Evolutionary conservation across 2,797 vertebrate genomes (phyloP), one percentile per base, ranked within the genome.

Genomic region (Ceryle rudis): DNA sequence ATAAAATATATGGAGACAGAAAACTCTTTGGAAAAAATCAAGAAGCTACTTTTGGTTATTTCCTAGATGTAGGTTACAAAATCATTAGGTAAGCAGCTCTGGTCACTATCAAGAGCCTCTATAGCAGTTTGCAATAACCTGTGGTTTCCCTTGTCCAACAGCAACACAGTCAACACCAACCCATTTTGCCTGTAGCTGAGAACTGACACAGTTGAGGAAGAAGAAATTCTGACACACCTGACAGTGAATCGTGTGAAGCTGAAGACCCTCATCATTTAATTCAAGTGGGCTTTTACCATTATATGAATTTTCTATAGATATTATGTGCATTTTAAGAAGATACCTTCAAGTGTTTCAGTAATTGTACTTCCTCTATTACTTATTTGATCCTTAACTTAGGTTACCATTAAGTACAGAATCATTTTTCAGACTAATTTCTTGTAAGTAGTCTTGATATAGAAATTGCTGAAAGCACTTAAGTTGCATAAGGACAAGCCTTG

Each of bases 321-420:
- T 4, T 33, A 35, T 0, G 0, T 16, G 18, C 5, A 21, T 42
- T 29, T 73, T 44, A 23, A 46, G 12, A 77, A 92, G 35, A 44
- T 22, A 14, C 21, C 49, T 86, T 25, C 55, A 42, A 65, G 17
- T 17, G 8, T 86, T 92, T 70, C 51, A 60, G 62, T 44, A 39
- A 69, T 4, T 78, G 51, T 33, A n/a, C 4, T 51, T 65, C 37
- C 14, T 65, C 58, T 66, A 7, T 39, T 49, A 46, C 28, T 80
- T 74, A n/a, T 25, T 65, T 46, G 71, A 11, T 54, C 60, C 44
- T 60, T 74, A 46, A 55, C 37, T 60, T 70, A 28, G 5, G 44
- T 72, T 61, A 79, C 16, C 9, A 23, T 17, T 61, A 60, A 70
- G 22, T 11, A 55, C 18, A 75, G 57, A 86, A 55, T 21, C 4